These are phyloP conservation scores for Hermetia illucens DNA, from an alignment of 1,140 invertebrate species.

Conservation along the genomic window DNA sequence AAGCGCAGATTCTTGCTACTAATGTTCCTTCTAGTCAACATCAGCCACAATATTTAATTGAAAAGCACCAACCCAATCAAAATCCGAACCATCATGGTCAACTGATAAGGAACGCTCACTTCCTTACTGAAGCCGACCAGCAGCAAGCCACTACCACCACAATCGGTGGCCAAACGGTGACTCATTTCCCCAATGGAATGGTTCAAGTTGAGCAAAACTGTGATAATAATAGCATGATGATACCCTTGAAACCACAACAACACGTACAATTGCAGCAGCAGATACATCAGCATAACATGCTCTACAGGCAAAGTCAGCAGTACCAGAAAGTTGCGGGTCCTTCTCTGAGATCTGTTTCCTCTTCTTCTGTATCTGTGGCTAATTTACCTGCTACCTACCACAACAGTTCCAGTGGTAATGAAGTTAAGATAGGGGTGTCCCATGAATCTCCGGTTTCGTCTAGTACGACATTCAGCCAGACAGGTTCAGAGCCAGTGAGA, in stretches of 20 bases:
- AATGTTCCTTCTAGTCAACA: conserved; percentile 1
- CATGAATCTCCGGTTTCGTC: conserved; percentile 28
- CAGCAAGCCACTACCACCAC: not conserved
- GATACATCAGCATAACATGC: conserved; percentile 7
- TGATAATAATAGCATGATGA: conserved; percentile 4
- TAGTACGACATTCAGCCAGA: conserved; percentile 12
- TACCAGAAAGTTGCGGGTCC: not conserved
- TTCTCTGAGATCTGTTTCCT: not conserved
- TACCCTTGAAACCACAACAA: conserved; percentile 5
- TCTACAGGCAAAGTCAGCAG: conserved; percentile 5
- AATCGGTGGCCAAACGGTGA: conserved; percentile 7
- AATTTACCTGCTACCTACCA: no score
- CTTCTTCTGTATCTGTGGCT: no score
- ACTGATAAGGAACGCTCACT: no score
- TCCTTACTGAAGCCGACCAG: no score
- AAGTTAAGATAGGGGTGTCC: conserved; percentile 5
- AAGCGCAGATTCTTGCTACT: no score
- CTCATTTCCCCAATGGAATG: conserved; percentile 7
- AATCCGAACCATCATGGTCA: not conserved
- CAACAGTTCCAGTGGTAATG: conserved; percentile 1
- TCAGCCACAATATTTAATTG: no score
- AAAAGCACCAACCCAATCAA: not conserved
- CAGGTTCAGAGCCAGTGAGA: not conserved
- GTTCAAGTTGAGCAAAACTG: conserved; percentile 8
- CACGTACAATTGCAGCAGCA: conserved; percentile 6